These are phyloP conservation scores for Microvelia longipes DNA, from an alignment of 1,140 invertebrate genomes.

Conservation along the genomic window DNA sequence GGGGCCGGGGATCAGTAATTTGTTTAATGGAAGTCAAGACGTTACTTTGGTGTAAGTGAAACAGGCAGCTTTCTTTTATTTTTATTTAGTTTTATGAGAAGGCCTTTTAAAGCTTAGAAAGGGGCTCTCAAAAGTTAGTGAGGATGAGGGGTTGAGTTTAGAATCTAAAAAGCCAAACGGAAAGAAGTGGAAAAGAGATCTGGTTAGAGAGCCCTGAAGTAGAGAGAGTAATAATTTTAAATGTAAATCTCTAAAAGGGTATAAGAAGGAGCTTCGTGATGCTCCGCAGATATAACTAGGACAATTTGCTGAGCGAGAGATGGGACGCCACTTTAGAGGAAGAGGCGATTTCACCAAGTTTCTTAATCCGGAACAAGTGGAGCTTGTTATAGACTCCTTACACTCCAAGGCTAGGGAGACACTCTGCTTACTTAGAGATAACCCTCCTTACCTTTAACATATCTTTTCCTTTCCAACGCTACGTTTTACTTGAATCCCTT, in stretches of 20 bases:
- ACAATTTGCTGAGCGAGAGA: neutral
- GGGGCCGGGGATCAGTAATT: neutral
- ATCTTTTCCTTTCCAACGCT: neutral
- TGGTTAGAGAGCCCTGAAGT: neutral
- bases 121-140: neutral
- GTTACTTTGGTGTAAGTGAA: too few relatives aligned
- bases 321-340: too few relatives aligned
- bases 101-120: neutral
- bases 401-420: neutral
- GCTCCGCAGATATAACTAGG: neutral
- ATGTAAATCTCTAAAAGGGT: neutral
- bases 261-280: neutral
- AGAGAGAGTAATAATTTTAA: neutral
- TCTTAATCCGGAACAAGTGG: neutral
- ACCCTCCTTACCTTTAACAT: neutral
- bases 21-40: neutral
- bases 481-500: too few relatives aligned
- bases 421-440: neutral
- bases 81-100: neutral
- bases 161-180: neutral
- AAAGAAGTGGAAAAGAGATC: neutral
- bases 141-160: neutral
- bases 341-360: neutral
- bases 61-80: too few relatives aligned
- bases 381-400: neutral